A percentile compares a stretch with the other conserved stretches of the same genome.
These are phyloP conservation scores for Galleria mellonella DNA, from an alignment of 1,140 invertebrate species.

Conservation along the genomic window DNA sequence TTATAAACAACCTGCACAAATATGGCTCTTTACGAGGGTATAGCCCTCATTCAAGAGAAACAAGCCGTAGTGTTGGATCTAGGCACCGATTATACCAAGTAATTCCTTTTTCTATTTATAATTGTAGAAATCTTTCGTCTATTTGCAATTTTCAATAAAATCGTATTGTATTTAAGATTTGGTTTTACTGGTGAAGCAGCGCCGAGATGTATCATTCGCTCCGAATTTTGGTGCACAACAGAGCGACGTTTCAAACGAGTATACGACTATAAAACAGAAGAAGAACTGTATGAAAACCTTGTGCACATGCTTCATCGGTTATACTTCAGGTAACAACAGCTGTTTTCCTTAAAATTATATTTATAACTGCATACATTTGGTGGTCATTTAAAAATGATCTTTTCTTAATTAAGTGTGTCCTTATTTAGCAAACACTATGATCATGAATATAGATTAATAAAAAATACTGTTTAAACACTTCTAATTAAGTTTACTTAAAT, in stretches of 20 bases:
- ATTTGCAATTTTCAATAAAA: background rate
- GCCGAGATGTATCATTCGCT: slow-evolving; percentile 90
- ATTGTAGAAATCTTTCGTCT: background rate
- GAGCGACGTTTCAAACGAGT: slow-evolving; percentile 79
- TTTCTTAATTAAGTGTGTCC: too few species aligned
- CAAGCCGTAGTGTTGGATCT: slow-evolving; percentile 93
- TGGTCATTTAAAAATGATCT: too few species aligned
- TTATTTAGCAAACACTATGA: too few species aligned
- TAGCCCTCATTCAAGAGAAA: slow-evolving; percentile 87
- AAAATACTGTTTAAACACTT: too few species aligned
- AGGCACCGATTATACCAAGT: slow-evolving; percentile 95
- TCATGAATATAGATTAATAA: too few species aligned
- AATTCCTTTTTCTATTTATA: slow-evolving; percentile 38
- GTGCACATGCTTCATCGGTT: slow-evolving; percentile 92
- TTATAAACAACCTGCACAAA: slow-evolving; percentile 3
- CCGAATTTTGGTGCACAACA: slow-evolving; percentile 82
- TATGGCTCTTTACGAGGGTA: slow-evolving; percentile 85
- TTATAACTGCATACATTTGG: too few species aligned
- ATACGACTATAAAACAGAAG: slow-evolving; percentile 81
- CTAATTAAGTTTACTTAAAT: too few species aligned
- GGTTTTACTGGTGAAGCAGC: slow-evolving; percentile 92
- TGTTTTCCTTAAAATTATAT: too few species aligned
- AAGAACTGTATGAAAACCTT: slow-evolving; percentile 89
- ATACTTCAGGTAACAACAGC: slow-evolving; percentile 87
- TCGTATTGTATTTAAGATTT: slow-evolving; percentile 77